phyloP scores from a whole-genome alignment of 2,888 invertebrate genomes.

The Phorcus lineatus region DNA sequence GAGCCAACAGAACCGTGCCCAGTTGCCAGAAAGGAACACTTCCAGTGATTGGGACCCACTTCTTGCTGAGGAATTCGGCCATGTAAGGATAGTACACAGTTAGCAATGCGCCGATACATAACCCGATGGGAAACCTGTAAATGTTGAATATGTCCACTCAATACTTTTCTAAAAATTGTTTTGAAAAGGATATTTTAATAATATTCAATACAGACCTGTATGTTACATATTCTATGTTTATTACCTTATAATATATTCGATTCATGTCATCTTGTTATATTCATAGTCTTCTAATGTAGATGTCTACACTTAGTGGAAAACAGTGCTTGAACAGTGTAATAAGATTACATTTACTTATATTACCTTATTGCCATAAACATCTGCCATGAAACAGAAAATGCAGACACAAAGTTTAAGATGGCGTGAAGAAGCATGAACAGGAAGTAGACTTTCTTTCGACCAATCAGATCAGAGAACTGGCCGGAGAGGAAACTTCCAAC shows the following conservation, averaged over 20 bases:
- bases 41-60: not conserved
- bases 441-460: conserved; percentile 51
- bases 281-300: no score
- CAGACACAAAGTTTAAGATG: conserved; percentile 42
- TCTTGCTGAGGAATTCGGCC: not conserved
- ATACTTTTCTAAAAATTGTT: no score
- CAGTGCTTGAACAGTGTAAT: no score
- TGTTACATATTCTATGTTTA: no score
- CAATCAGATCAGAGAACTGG: conserved; percentile 46
- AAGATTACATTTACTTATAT: no score
- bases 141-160: not conserved
- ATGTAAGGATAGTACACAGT: not conserved
- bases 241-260: no score
- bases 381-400: conserved; percentile 50
- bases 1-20: not conserved
- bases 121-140: not conserved
- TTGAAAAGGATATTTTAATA: no score
- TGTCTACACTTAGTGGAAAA: no score
- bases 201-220: no score
- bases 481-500: conserved; percentile 51
- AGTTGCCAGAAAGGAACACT: not conserved
- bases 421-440: conserved; percentile 37
- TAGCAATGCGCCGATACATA: not conserved
- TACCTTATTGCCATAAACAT: conserved; percentile 48
- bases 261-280: no score